Evolutionary conservation across 2,888 invertebrate species (phyloP), one percentile per base, ranked within the genome.

Genomic region (Epinotia demarniana): DNA sequence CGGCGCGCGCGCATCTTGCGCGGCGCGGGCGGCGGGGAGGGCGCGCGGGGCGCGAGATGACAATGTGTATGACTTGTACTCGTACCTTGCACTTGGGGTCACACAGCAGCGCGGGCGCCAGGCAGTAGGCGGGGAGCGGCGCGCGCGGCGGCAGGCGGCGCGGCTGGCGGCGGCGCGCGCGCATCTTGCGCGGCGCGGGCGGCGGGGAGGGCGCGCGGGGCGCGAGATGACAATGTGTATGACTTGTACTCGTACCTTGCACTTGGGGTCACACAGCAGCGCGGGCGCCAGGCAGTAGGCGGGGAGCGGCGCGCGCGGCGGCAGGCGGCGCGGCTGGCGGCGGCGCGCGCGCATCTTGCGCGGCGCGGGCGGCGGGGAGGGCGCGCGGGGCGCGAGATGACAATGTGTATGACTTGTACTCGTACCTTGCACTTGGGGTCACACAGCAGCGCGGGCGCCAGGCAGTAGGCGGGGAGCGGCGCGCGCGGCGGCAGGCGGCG

Each of bases 1-100:
- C 92, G 83, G 8, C 93, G 84, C 43, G 92, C 92, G 19, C 93
- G 84, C 79, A 93, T 93, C 85, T 93, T 93, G 67, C 92, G 83
- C 13, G 91, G 85, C 12, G 84, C 82, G 4, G 87, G 85, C 0
- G 90, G 91, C 2, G 92, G 64, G 63, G 76, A 77, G 66, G 79
- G 75, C 75, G 77, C 78, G 72, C 80, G 60, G 39, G 83, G 79
- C 73, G 83, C 80, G n/a, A n/a, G n/a, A n/a, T n/a, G n/a, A n/a
- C n/a, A n/a, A n/a, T n/a, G n/a, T n/a, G n/a, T n/a, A n/a, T n/a
- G 18, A n/a, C 33, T n/a, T 39, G 13, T 13, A 61, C 18, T 0
- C 5, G 80, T 53, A 93, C 93, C 89, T 94, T 93, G 84, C 90
- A 89, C 79, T 87, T 83, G n/a, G 93, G 91, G 80, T 93, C 92